Evolutionary conservation across 2,113 vertebrate genomes (phyloP).

Genomic region (Camelus dromedarius): DNA sequence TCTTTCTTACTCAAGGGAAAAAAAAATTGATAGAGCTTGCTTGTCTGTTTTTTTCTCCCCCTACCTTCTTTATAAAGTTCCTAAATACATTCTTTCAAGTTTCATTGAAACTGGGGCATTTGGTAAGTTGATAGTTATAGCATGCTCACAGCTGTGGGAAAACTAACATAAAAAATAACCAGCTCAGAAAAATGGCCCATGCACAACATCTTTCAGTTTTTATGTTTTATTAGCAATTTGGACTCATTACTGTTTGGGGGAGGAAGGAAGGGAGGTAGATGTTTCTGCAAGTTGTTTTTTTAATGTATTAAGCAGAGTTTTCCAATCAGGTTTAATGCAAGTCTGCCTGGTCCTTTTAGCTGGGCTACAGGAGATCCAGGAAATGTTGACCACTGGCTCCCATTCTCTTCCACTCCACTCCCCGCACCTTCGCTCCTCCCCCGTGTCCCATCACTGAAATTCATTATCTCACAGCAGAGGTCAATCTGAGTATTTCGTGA

Average conservation of each 20-base stretch:
- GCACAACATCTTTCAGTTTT: constrained; percentile 86
- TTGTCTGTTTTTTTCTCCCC: constrained; percentile 32
- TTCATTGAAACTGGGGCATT: constrained; percentile 82
- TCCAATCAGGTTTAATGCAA: constrained; percentile 84
- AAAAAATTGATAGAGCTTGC: constrained; percentile 66
- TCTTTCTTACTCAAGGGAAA: constrained; percentile 77
- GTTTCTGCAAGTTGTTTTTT: constrained; percentile 87
- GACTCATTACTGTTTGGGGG: constrained; percentile 88
- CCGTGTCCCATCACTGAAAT: constrained; percentile 78
- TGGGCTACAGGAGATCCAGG: constrained; percentile 47
- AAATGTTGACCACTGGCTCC: not conserved
- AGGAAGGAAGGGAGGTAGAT: constrained; percentile 87
- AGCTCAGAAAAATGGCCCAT: constrained; percentile 85
- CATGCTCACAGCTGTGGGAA: constrained; percentile 88
- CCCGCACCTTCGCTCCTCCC: not conserved
- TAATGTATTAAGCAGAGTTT: constrained; percentile 88
- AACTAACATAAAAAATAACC: constrained; percentile 87
- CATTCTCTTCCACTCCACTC: not conserved
- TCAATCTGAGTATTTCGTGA: constrained; percentile 73
- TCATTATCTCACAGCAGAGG: constrained; percentile 74
- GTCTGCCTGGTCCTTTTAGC: constrained; percentile 63
- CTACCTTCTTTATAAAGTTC: constrained; percentile 64
- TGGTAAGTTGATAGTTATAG: constrained; percentile 87
- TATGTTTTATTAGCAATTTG: constrained; percentile 90
- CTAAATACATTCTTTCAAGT: constrained; percentile 82